Percentiles rank a stretch among this genome's conserved stretches.
Conservation (phyloP, 2,888 invertebrate species). For the Eristalis pertinax region DNA sequence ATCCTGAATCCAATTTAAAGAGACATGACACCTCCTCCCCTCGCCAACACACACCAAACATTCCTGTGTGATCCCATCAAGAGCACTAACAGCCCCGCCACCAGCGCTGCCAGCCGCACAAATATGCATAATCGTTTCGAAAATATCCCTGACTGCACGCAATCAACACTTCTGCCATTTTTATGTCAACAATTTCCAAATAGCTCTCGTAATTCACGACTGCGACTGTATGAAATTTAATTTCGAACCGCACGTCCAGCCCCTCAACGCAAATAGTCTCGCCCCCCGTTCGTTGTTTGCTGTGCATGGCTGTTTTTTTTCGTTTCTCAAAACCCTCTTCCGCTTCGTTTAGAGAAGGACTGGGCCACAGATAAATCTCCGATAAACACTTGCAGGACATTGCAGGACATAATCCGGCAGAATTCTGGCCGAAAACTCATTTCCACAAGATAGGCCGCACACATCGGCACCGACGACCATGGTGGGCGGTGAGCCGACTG, state of each 20-base stretch:
- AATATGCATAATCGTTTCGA: neutral
- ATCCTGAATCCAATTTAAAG: neutral
- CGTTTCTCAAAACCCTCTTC: slow-evolving; percentile 20
- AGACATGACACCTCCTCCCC: neutral
- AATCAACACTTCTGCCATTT: slow-evolving; percentile 32
- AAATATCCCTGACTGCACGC: slow-evolving; percentile 34
- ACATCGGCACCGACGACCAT: slow-evolving; percentile 1
- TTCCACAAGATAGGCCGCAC: slow-evolving; percentile 45
- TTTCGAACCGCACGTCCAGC: neutral
- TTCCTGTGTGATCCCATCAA: neutral
- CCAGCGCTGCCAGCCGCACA: neutral
- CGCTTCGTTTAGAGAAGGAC: slow-evolving; percentile 24
- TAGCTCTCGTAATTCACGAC: neutral
- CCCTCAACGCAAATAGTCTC: slow-evolving; percentile 10
- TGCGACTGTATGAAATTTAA: slow-evolving; percentile 28
- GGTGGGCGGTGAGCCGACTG: neutral
- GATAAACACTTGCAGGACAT: slow-evolving; percentile 56
- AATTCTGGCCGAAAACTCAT: slow-evolving; percentile 52
- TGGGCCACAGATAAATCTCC: slow-evolving; percentile 32
- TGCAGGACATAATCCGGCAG: slow-evolving; percentile 45
- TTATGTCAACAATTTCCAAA: slow-evolving; percentile 36
- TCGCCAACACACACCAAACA: neutral
- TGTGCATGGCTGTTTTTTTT: neutral
- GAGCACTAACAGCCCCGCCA: neutral
- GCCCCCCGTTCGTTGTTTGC: neutral